Evolutionary conservation across 2,113 vertebrate species (phyloP).

Genomic region (Pelvicachromis taeniatus): DNA sequence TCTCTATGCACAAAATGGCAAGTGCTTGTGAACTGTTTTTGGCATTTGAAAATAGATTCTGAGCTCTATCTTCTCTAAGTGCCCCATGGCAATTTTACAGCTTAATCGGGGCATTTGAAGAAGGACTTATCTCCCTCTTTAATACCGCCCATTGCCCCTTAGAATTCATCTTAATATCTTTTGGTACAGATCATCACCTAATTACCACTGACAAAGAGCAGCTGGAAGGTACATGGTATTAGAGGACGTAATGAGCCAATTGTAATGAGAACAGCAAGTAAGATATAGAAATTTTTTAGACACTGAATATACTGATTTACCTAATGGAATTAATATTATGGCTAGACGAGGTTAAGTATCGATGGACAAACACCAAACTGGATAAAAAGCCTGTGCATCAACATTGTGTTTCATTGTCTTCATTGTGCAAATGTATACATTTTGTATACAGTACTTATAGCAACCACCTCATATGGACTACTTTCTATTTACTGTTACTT

Average conservation of each 20-base stretch:
- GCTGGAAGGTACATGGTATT: conserved; percentile 64
- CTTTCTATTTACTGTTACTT: neutral
- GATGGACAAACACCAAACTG: neutral
- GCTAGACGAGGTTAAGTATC: neutral
- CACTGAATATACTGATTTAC: conserved; percentile 40
- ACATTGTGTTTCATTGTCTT: too few species aligned
- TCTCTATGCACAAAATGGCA: conserved; percentile 10
- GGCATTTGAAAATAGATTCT: conserved; percentile 50
- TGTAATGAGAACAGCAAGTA: conserved; percentile 49
- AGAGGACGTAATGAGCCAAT: conserved; percentile 64
- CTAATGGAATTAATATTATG: conserved; percentile 29
- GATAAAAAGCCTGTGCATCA: neutral
- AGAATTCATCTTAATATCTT: conserved; percentile 63
- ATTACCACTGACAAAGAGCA: conserved; percentile 63
- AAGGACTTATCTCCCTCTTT: conserved; percentile 33
- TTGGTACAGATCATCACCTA: conserved; percentile 61
- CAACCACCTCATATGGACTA: neutral
- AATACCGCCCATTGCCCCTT: conserved; percentile 46
- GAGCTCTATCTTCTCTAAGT: conserved; percentile 6
- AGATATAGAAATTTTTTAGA: conserved; percentile 41
- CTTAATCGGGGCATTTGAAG: conserved; percentile 32
- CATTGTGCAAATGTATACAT: neutral
- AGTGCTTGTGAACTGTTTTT: conserved; percentile 31
- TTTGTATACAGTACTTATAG: neutral
- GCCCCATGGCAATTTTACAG: conserved; percentile 19